These are phyloP conservation scores for Pomatostomus ruficeps DNA, from an alignment of 2,113 vertebrate genomes.

Conservation along the genomic window DNA sequence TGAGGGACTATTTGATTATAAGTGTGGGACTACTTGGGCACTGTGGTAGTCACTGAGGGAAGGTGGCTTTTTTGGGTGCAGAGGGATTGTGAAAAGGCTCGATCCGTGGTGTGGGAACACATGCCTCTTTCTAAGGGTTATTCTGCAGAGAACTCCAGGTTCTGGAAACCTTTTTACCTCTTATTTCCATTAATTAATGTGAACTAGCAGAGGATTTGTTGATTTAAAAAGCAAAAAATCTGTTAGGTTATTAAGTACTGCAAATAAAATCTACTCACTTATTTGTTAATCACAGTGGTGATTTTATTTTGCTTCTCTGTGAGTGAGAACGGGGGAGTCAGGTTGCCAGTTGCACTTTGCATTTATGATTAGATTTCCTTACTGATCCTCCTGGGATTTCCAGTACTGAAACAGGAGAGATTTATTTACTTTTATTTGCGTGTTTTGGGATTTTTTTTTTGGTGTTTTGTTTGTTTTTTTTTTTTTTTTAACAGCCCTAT, in stretches of 20 bases:
- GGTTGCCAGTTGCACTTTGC: not conserved
- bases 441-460: not conserved
- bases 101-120: not conserved
- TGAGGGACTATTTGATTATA: not conserved
- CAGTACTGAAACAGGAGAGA: not conserved
- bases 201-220: not conserved
- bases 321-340: not conserved
- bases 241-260: not conserved
- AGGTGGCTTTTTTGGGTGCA: not conserved
- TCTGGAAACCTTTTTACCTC: not conserved
- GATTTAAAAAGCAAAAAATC: not conserved
- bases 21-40: not conserved
- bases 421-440: not conserved
- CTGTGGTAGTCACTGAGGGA: not conserved
- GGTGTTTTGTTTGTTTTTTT: not conserved
- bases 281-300: not conserved
- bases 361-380: not conserved
- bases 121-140: not conserved
- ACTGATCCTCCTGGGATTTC: not conserved
- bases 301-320: not conserved
- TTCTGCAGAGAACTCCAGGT: not conserved
- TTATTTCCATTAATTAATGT: not conserved
- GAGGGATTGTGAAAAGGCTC: not conserved
- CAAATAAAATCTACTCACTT: not conserved
- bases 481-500: fast-evolving